Percentiles rank a stretch among this genome's conserved stretches.
phyloP scores from a whole-genome alignment of 2,888 invertebrate genomes.

The Lutraria lutraria region DNA sequence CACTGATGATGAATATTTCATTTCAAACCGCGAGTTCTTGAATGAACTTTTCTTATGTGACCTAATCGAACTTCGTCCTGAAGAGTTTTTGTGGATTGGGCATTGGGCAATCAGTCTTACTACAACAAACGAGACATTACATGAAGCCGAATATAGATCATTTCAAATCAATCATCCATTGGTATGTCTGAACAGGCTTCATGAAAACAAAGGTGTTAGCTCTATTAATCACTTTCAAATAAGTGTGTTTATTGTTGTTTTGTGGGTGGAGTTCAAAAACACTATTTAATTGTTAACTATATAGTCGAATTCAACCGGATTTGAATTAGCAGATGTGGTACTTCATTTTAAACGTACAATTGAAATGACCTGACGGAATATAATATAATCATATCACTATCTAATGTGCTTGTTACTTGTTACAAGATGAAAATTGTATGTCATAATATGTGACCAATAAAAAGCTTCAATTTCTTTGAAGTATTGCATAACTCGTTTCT shows the following conservation, averaged over 20 bases:
- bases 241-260: not conserved
- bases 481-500: no score
- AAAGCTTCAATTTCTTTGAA: no score
- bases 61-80: not conserved
- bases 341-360: no score
- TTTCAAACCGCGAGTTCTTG: not conserved
- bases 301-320: no score
- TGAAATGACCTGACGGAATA: no score
- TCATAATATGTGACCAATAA: no score
- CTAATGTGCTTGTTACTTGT: no score
- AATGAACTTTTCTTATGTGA: not conserved
- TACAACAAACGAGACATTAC: not conserved
- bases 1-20: not conserved
- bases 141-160: not conserved
- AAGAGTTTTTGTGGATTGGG: not conserved
- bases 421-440: no score
- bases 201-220: not conserved
- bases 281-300: no score
- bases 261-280: no score
- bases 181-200: not conserved
- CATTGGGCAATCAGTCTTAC: not conserved
- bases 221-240: not conserved
- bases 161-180: not conserved
- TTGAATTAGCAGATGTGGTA: no score
- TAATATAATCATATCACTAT: no score